Evolutionary conservation across 2,797 vertebrate genomes (phyloP).

Genomic region (Prunella strophiata): DNA sequence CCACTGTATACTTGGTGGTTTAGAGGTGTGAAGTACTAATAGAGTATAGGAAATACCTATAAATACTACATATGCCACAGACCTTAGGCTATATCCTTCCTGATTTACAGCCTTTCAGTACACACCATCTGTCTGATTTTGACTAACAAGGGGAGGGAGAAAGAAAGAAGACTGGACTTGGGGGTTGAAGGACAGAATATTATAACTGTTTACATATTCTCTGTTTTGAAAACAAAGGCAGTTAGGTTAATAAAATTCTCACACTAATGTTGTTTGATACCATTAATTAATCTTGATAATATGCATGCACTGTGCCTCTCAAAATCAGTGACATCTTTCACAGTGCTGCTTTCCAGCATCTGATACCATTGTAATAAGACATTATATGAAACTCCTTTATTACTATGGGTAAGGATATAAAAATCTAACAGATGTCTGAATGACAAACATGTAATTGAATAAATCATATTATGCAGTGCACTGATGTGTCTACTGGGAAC

Average conservation of each 20-base stretch:
- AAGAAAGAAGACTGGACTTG: not conserved
- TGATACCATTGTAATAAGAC: not conserved
- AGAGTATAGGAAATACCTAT: not conserved
- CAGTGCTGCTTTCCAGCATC: not conserved
- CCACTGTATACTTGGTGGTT: not conserved
- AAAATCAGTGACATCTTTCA: not conserved
- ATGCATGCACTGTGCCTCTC: not conserved
- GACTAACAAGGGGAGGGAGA: not conserved
- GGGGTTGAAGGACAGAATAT: not conserved
- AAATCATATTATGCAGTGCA: not conserved
- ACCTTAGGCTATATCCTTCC: not conserved
- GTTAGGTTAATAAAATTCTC: not conserved
- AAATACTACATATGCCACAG: not conserved
- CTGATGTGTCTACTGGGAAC: not conserved
- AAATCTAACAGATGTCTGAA: not conserved
- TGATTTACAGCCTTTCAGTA: not conserved
- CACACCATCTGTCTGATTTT: not conserved
- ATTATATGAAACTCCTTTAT: not conserved
- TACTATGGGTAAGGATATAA: not conserved
- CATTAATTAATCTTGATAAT: not conserved
- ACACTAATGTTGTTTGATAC: not conserved
- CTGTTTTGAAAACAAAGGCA: slow-evolving; percentile 4
- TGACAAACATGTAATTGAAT: not conserved
- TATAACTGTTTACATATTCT: not conserved
- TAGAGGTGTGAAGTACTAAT: not conserved